Percentiles rank a stretch among this genome's conserved stretches.
Conservation (phyloP, 2,888 invertebrate genomes). For the Magallana nippona region DNA sequence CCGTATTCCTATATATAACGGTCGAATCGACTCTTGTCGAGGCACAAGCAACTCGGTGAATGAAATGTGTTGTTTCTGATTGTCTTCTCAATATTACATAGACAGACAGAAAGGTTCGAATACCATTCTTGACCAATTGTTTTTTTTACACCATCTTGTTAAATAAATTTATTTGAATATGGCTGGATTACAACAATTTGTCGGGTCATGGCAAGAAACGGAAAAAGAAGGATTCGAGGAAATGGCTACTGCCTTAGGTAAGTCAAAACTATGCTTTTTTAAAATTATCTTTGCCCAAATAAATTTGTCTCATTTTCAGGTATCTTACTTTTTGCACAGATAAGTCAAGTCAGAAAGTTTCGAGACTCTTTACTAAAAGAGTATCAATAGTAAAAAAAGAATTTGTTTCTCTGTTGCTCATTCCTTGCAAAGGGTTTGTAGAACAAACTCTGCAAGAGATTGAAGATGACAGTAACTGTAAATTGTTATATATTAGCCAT, state of each 20-base stretch:
- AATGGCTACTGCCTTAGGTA: constrained; percentile 62
- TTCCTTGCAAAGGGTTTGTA: too few species aligned
- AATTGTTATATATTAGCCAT: too few species aligned
- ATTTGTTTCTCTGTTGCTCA: too few species aligned
- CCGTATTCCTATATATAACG: neutral
- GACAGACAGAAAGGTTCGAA: neutral
- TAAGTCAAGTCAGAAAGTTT: too few species aligned
- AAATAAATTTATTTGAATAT: constrained; percentile 44
- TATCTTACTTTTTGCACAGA: too few species aligned
- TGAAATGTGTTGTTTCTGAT: constrained; percentile 2
- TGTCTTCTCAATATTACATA: neutral
- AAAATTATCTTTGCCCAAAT: too few species aligned
- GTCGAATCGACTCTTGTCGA: neutral
- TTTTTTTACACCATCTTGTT: neutral
- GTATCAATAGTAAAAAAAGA: too few species aligned
- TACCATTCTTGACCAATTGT: neutral
- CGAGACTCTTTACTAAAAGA: too few species aligned
- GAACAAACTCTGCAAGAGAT: too few species aligned
- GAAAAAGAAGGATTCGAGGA: constrained; percentile 63
- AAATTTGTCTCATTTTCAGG: too few species aligned
- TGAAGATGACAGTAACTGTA: too few species aligned
- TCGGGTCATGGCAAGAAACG: constrained; percentile 64
- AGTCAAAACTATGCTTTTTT: constrained; percentile 5
- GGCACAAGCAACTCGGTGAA: constrained; percentile 3
- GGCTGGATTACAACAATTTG: constrained; percentile 58